phyloP scores from a whole-genome alignment of 1,140 invertebrate species.

The Pentalonia nigronervosa region DNA sequence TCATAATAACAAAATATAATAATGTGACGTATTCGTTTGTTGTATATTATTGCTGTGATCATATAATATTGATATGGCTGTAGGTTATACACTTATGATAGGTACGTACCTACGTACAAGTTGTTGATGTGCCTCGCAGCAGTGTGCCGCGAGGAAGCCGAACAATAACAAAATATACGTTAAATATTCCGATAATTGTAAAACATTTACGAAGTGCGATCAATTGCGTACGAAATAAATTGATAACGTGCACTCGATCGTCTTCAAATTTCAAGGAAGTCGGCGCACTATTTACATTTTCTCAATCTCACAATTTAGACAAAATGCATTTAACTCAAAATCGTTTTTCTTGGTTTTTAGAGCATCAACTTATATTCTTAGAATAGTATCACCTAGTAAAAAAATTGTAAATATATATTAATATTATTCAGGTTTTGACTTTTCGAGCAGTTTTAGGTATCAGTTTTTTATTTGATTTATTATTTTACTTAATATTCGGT shows the following conservation, averaged over 20 bases:
- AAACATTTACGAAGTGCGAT: neutral
- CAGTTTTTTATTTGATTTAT: neutral
- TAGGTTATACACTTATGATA: neutral
- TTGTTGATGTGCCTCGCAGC: neutral
- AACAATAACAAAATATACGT: neutral
- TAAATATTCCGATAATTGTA: neutral
- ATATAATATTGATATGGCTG: neutral
- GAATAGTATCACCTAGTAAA: no score
- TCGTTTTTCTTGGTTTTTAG: neutral
- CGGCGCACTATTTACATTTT: no score
- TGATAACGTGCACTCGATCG: neutral
- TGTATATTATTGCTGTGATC: neutral
- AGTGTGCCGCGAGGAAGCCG: no score
- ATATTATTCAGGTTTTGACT: no score
- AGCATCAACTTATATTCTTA: neutral
- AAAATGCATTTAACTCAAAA: neutral
- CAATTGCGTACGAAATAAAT: neutral
- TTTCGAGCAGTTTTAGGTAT: neutral
- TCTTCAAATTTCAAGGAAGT: neutral
- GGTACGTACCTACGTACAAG: neutral
- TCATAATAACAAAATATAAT: neutral
- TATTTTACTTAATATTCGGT: neutral
- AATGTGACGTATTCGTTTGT: neutral
- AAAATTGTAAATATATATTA: no score
- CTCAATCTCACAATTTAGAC: neutral